Base-by-base conservation (phyloP, 2,797 vertebrate genomes). In the Ptychobarbus kaznakovi region DNA sequence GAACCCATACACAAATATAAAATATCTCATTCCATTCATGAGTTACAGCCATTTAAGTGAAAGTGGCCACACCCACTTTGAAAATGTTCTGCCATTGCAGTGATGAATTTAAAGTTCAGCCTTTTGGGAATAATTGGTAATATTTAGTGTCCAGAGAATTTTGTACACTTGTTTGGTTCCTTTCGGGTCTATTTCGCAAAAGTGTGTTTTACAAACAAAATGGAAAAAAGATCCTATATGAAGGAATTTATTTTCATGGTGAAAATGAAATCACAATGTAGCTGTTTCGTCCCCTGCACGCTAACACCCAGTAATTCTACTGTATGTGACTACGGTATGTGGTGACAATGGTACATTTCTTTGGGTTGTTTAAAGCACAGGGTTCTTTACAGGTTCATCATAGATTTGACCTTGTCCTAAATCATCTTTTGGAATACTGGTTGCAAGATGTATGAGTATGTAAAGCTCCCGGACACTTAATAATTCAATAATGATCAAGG, bases 1-100 rank as follows among this genome's bases (percentile, higher is more conserved):
- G 32, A 56, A 22, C 22, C 22, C 22, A 61, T n/a, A 61, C 53
- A 42, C 13, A 77, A 9, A 15, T 38, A 32, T 22, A 6, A 58
- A 42, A 78, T 78, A 78, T 42, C 75, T 61, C 38, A 42, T 78
- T 42, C 38, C 56, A 42, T 56, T 38, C 74, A 76, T n/a, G 12
- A 76, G 20, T 56, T 76, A 53, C 51, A 76, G 32, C 35, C 12
- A 56, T 35, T 18, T 28, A 32, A 20, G 35, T 77, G n/a, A 40
- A 77, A 58, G 35, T 77, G 6, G 20, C 3, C 32, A 58, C 12
- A 1, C 32, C 11, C 11, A 76, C 20, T n/a, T 38, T 12, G 1
- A 76, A n/a, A 16, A 18, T 32, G 16, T 66, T 15, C 28, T 6
- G 1, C 63, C 0, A 1, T 35, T 35, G 15, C 7, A 35, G 63